Evolutionary conservation across 2,888 invertebrate genomes (phyloP).

Genomic region (Ochropleura plecta): DNA sequence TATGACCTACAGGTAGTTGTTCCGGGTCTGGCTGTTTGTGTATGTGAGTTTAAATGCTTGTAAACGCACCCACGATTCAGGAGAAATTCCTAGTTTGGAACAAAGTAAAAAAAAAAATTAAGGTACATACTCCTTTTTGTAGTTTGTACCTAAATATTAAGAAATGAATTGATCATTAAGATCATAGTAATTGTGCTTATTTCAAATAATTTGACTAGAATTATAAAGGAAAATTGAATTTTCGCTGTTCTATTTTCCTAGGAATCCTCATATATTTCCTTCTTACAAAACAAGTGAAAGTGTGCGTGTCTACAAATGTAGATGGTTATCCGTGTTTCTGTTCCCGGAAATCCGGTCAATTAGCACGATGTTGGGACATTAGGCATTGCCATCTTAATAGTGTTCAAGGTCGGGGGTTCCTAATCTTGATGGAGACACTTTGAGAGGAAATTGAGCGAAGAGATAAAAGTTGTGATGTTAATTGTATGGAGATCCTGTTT

Average conservation of each 20-base stretch:
- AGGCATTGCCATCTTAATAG: conserved; percentile 39
- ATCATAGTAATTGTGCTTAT: too few species aligned
- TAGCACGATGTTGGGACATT: conserved; percentile 44
- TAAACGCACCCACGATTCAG: too few species aligned
- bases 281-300: not conserved
- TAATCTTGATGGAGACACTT: conserved; percentile 56
- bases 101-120: too few species aligned
- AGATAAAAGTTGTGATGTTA: conserved; percentile 29
- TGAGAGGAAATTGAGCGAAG: conserved; percentile 37
- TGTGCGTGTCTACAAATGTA: conserved; percentile 32
- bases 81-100: too few species aligned
- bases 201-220: too few species aligned
- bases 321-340: conserved; percentile 47
- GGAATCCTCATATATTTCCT: not conserved
- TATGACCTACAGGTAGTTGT: too few species aligned
- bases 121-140: too few species aligned
- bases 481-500: conserved; percentile 32
- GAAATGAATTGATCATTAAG: too few species aligned
- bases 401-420: conserved; percentile 19
- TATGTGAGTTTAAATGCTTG: too few species aligned
- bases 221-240: too few species aligned
- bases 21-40: too few species aligned
- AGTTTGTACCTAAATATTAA: too few species aligned
- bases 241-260: not conserved
- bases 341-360: conserved; percentile 58